Evolutionary conservation across 2,113 vertebrate species (phyloP).

Genomic region (Scalopus aquaticus): DNA sequence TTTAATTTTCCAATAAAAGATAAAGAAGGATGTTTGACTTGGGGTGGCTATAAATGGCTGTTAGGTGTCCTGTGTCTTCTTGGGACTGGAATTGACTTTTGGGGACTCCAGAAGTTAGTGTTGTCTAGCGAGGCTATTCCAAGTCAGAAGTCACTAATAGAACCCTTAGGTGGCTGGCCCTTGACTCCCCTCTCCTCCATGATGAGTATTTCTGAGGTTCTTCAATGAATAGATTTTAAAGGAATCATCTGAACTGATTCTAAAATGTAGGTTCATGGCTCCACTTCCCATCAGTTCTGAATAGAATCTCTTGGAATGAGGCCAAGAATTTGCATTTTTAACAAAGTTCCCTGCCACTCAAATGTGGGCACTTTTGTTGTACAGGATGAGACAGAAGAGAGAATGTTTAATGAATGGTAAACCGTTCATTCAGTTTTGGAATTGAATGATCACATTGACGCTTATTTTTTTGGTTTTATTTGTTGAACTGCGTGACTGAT

Average conservation of each 20-base stretch:
- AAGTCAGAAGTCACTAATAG: background rate
- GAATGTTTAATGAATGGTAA: background rate
- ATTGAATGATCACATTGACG: background rate
- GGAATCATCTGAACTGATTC: background rate
- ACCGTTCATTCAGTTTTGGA: background rate
- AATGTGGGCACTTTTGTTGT: background rate
- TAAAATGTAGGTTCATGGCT: background rate
- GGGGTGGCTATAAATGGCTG: background rate
- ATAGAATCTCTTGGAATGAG: background rate
- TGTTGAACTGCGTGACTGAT: background rate
- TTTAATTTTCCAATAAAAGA: background rate
- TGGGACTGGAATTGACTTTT: background rate
- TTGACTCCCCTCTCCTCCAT: background rate
- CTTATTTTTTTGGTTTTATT: conserved; percentile 6
- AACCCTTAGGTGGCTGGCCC: background rate
- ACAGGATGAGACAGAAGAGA: background rate
- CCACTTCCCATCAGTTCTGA: background rate
- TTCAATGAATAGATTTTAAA: background rate
- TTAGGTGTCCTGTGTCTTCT: background rate
- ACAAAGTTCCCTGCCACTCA: background rate
- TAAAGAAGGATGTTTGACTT: background rate
- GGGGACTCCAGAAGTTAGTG: background rate
- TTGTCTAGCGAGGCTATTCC: background rate
- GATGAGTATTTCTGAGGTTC: background rate
- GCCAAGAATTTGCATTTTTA: background rate